Evolutionary conservation across 2,888 invertebrate species (phyloP).

Genomic region (Stenodera caucasica): DNA sequence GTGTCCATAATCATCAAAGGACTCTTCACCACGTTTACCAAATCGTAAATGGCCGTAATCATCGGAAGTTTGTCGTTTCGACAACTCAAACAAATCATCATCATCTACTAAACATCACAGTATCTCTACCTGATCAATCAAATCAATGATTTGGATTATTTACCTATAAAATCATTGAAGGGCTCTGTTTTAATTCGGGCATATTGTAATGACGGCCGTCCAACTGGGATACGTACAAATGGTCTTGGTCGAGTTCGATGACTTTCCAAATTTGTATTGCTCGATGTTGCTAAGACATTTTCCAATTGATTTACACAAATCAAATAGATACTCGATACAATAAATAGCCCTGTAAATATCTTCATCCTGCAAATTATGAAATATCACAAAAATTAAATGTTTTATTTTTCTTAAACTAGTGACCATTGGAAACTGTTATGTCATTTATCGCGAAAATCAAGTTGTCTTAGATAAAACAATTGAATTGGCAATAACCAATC

Average conservation of each 20-base stretch:
- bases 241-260: constrained; percentile 37
- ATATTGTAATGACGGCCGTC: constrained; percentile 36
- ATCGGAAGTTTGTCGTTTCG: constrained; percentile 59
- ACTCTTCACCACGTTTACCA: constrained; percentile 65
- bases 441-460: background rate
- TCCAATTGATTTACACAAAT: constrained; percentile 32
- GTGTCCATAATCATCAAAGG: constrained; percentile 76
- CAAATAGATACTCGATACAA: constrained; percentile 34
- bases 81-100: constrained; percentile 56
- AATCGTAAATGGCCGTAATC: constrained; percentile 67
- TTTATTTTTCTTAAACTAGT: too few relatives aligned
- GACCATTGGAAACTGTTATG: too few relatives aligned
- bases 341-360: constrained; percentile 32
- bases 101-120: constrained; percentile 54
- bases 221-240: constrained; percentile 30
- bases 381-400: too few relatives aligned
- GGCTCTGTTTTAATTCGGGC: constrained; percentile 41
- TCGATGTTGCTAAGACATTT: constrained; percentile 28
- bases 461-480: background rate
- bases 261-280: constrained; percentile 24
- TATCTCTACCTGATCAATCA: background rate
- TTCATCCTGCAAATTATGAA: constrained; percentile 19
- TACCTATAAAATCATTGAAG: constrained; percentile 46
- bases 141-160: constrained; percentile 15
- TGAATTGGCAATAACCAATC: too few relatives aligned